Base-by-base conservation (phyloP, 2,888 invertebrate species). In the Platycnemis pennipes region DNA sequence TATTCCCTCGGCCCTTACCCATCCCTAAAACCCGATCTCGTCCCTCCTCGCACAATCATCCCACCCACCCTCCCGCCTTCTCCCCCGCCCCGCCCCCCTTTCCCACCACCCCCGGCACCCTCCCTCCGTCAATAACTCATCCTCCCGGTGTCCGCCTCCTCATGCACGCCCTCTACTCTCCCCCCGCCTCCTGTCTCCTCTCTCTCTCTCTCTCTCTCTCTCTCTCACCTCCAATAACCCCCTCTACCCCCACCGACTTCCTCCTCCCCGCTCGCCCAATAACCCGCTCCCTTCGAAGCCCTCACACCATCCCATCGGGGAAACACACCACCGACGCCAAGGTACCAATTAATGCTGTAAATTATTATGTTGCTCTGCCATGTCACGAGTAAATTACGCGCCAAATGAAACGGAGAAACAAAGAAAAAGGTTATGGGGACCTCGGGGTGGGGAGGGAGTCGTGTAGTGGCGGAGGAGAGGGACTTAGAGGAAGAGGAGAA, bases 281-380 rank as follows among this genome's bases (percentile, higher is more conserved):
- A 53, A 53, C 89, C 63, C 91, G 77, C 91, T 91, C 91, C 69
- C 91, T 63, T 69, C 91, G 42, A 63, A 77, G 37, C 91, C 56
- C 91, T 89, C 89, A 89, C 56, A 22, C 89, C 13, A 63, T 44
- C 63, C 44, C 91, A 91, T 44, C 91, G 88, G 56, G 91, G 63
- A 91, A 91, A 91, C 44, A 91, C 91, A 63, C 91, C 91, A 91
- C 63, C 91, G 63, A 31, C 37, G 77, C 77, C 77, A 91, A 69
- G 91, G 91, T 91, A 91, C 91, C 91, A 91, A 91, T 91, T 91
- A 91, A 91, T 91, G 91, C 91, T 69, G 91, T 91, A 91, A 91
- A 91, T 91, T 91, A 91, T 91, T 91, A 91, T 91, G 91, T 91
- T 91, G 91, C 91, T 91, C 91, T 91, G 91, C 91, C 91, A 44